phyloP scores from a whole-genome alignment of 2,113 vertebrate genomes.

The Nestor notabilis region DNA sequence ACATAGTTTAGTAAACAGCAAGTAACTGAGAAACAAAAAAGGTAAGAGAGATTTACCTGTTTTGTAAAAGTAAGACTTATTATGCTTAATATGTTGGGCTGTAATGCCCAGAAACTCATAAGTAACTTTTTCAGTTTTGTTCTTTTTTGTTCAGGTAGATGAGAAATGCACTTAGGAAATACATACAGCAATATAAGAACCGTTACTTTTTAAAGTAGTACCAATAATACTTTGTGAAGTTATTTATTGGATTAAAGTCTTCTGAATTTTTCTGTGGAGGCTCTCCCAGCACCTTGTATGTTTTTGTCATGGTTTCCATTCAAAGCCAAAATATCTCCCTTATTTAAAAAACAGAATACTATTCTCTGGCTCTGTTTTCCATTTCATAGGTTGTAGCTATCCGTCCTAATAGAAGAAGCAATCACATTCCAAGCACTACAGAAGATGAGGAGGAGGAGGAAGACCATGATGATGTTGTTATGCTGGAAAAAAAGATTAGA shows the following conservation, averaged over 20 bases:
- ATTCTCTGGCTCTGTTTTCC: background rate
- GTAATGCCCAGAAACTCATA: background rate
- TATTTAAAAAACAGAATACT: background rate
- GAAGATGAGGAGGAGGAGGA: slow-evolving; percentile 90
- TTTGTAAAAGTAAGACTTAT: background rate
- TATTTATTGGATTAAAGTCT: background rate
- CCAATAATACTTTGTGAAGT: background rate
- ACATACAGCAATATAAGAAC: background rate
- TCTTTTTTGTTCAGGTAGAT: background rate
- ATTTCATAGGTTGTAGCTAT: slow-evolving; percentile 80
- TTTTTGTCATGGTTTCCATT: background rate
- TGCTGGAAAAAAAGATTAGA: slow-evolving; percentile 89
- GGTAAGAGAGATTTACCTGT: fast-evolving
- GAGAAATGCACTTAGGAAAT: background rate
- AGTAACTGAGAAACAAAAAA: background rate
- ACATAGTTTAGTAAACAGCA: background rate
- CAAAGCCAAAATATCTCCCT: background rate
- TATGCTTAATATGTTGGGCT: background rate
- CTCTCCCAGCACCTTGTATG: background rate
- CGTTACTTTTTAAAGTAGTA: background rate
- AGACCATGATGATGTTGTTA: slow-evolving; percentile 86
- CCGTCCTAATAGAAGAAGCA: slow-evolving; percentile 81
- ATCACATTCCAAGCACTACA: slow-evolving; percentile 75
- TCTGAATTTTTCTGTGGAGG: background rate
- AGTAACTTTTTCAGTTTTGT: background rate